Conservation (phyloP, 1,140 invertebrate genomes). For the Patella vulgata region DNA sequence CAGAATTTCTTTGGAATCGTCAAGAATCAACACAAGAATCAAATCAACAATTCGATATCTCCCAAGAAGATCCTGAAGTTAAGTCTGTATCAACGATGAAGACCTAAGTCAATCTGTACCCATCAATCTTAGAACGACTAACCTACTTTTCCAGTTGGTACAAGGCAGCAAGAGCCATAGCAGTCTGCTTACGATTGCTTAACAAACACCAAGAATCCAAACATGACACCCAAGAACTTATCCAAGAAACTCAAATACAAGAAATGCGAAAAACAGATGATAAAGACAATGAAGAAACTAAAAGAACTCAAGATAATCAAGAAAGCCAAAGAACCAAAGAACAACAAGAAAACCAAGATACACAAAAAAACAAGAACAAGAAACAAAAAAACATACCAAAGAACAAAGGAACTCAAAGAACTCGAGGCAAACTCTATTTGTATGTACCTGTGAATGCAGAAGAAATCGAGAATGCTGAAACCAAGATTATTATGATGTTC, state of each 20-base stretch:
- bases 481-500: too few relatives aligned
- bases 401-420: too few relatives aligned
- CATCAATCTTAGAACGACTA: not conserved
- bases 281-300: too few relatives aligned
- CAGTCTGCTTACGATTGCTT: slow-evolving; percentile 11
- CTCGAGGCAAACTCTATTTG: too few relatives aligned
- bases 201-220: not conserved
- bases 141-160: slow-evolving; percentile 13
- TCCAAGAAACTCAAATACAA: slow-evolving; percentile 5
- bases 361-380: slow-evolving; percentile 15
- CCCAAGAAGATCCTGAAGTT: slow-evolving; percentile 26
- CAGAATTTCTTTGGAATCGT: slow-evolving; percentile 28
- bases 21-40: not conserved
- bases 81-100: slow-evolving; percentile 2
- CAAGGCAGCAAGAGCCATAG: not conserved
- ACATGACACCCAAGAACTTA: not conserved
- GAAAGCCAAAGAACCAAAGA: too few relatives aligned
- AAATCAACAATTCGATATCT: not conserved
- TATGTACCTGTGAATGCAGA: too few relatives aligned
- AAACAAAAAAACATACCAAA: slow-evolving; percentile 1
- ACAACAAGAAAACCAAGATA: too few relatives aligned
- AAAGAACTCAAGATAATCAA: too few relatives aligned
- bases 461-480: too few relatives aligned
- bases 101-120: not conserved
- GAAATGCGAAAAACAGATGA: too few relatives aligned